Conservation (phyloP, 35 echinoderm and acorn worm species). For the Eucidaris tribuloides region DNA sequence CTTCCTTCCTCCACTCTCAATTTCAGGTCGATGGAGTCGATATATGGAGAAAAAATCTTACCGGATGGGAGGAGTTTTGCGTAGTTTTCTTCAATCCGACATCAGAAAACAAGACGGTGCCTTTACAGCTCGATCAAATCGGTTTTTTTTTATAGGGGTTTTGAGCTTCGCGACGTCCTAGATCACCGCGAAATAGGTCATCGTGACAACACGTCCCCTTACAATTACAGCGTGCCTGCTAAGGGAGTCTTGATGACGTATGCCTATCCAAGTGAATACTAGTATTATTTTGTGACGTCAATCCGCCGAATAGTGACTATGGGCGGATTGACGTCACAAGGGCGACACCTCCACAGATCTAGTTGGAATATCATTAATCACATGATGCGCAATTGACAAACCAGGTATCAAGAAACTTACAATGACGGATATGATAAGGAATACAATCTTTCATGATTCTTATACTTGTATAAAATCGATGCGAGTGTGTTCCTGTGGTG, state of each 20-base stretch:
- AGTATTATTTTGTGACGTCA: too few species aligned
- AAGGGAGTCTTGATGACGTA: constrained; percentile 21
- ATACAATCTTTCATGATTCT: background rate
- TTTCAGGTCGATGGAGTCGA: background rate
- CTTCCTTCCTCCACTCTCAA: background rate
- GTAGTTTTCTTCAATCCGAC: constrained; percentile 9
- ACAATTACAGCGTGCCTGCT: constrained; percentile 24
- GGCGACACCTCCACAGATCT: background rate
- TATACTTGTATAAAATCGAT: too few species aligned
- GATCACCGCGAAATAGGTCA: constrained; percentile 31
- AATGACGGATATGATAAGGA: background rate
- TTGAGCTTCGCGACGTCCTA: constrained; percentile 25
- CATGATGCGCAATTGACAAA: background rate
- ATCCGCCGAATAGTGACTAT: background rate
- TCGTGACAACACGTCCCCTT: background rate
- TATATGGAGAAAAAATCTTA: constrained; percentile 20
- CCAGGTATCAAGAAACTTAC: background rate
- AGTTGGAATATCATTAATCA: background rate
- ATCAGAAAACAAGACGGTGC: background rate
- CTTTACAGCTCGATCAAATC: constrained; percentile 19
- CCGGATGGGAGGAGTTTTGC: constrained; percentile 4
- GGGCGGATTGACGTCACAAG: background rate
- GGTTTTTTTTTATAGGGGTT: constrained; percentile 24
- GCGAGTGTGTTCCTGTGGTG: background rate
- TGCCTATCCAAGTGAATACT: constrained; percentile 30